Evolutionary conservation across 2,113 vertebrate genomes (phyloP), one percentile per base, ranked within the genome.

Genomic region (Pangasianodon hypophthalmus): DNA sequence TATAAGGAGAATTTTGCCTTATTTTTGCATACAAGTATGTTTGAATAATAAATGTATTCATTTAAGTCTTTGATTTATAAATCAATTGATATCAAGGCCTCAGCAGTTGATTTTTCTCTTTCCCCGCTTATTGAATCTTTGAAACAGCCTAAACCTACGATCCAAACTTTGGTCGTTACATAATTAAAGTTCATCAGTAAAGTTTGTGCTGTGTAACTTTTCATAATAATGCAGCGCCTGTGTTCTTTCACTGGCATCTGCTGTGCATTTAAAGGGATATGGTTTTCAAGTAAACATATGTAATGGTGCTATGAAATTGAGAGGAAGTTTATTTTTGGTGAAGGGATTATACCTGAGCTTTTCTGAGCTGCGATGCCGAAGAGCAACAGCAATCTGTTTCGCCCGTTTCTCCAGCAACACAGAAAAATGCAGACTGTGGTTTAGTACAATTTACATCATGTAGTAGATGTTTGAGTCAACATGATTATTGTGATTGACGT

Each of bases 341-440:
- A 64, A 50, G 2, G 1, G 75, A 21, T 64, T 80, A 32, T 82
- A 88, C 60, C 77, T 82, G 87, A 64, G 9, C 19, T 46, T 62
- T 48, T 26, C 41, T 54, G 29, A 81, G n/a, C 19, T 41, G 44
- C n/a, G 44, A 50, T 29, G 10, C 16, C 5, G n/a, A 18, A 64
- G 75, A 82, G 44, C 58, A 87, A 29, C 87, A 81, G n/a, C 87
- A 32, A 24, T 88, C 75, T 64, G 56, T 79, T 79, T 77, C 52
- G 13, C 4, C 29, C 19, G n/a, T n/a, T 48, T 52, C 37, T 60
- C 44, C 79, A n/a, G 29, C 56, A 60, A 64, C 77, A 50, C 8
- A 26, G 26, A 37, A 67, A 24, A 54, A 41, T 71, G 29, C 79
- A 88, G 87, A 41, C 87, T 88, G 46, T 56, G 87, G 62, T 83